These are phyloP conservation scores for Odontocolon sp. DNA, from an alignment of 2,888 invertebrate species.

Conservation along the genomic window DNA sequence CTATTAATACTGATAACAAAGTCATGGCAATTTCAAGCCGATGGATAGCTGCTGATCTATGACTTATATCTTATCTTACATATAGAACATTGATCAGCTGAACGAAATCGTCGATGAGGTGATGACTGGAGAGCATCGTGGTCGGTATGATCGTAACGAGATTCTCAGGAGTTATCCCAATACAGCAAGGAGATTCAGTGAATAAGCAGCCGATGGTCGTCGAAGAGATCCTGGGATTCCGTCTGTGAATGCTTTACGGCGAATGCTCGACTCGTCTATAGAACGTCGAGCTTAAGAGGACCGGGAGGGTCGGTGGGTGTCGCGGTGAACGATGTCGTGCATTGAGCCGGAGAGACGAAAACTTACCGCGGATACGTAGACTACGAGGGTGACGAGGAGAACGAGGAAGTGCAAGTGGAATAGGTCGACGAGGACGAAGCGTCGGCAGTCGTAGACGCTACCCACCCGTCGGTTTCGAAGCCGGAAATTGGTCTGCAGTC, in stretches of 20 bases:
- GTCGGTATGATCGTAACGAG: slow-evolving; percentile 45
- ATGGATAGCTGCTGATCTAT: no score
- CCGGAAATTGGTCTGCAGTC: slow-evolving; percentile 57
- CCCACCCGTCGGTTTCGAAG: slow-evolving; percentile 45
- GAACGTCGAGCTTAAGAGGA: neutral
- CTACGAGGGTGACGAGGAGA: slow-evolving; percentile 10
- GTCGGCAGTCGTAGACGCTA: neutral
- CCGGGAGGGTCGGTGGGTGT: slow-evolving; percentile 18
- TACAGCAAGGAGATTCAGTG: slow-evolving; percentile 39
- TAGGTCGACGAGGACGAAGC: slow-evolving; percentile 7
- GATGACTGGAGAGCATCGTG: slow-evolving; percentile 1
- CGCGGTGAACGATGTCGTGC: slow-evolving; percentile 49
- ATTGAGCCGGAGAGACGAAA: slow-evolving; percentile 45
- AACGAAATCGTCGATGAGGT: slow-evolving; percentile 3
- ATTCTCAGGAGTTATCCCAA: slow-evolving; percentile 41
- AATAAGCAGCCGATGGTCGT: slow-evolving; percentile 39
- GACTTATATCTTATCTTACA: no score
- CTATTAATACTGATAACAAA: neutral
- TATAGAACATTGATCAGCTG: no score
- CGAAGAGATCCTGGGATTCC: slow-evolving; percentile 39
- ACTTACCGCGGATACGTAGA: slow-evolving; percentile 35
- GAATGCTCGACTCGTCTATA: slow-evolving; percentile 1
- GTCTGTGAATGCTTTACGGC: slow-evolving; percentile 24
- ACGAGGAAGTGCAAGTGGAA: slow-evolving; percentile 22
- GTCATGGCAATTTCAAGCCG: no score